phyloP scores from a whole-genome alignment of 2,888 invertebrate genomes.

The Nemoura dubitans region DNA sequence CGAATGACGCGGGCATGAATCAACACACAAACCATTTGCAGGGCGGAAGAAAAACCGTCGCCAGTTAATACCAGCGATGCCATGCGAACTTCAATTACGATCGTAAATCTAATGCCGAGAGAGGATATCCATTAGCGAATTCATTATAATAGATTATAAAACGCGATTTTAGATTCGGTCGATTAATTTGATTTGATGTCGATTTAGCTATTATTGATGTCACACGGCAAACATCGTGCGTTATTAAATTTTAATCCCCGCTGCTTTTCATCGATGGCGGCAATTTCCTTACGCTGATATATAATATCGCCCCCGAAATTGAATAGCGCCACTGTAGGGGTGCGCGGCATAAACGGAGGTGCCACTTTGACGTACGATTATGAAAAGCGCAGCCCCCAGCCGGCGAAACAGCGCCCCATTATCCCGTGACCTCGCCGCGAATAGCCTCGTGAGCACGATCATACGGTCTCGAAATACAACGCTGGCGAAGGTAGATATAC shows the following conservation, averaged over 20 bases:
- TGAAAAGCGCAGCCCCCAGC: no score
- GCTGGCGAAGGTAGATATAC: no score
- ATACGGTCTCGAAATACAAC: no score
- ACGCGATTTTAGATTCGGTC: not conserved
- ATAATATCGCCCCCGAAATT: no score
- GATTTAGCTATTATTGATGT: not conserved
- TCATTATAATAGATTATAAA: slow-evolving; percentile 2
- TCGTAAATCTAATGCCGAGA: not conserved
- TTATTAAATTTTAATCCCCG: not conserved
- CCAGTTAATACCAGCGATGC: not conserved
- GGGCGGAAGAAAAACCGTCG: not conserved
- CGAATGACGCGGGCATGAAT: not conserved
- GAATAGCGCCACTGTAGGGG: no score
- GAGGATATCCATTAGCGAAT: not conserved
- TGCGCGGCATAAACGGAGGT: no score
- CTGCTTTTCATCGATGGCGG: not conserved
- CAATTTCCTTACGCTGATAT: no score
- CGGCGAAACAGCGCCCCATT: no score
- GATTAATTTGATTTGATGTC: not conserved
- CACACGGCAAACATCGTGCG: not conserved
- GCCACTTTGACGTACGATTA: no score
- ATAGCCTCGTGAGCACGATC: no score
- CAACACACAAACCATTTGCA: not conserved
- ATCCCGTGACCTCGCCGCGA: no score
- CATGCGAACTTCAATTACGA: not conserved